Evolutionary conservation across 2,888 invertebrate species (phyloP).

Genomic region (Nomada fucata): DNA sequence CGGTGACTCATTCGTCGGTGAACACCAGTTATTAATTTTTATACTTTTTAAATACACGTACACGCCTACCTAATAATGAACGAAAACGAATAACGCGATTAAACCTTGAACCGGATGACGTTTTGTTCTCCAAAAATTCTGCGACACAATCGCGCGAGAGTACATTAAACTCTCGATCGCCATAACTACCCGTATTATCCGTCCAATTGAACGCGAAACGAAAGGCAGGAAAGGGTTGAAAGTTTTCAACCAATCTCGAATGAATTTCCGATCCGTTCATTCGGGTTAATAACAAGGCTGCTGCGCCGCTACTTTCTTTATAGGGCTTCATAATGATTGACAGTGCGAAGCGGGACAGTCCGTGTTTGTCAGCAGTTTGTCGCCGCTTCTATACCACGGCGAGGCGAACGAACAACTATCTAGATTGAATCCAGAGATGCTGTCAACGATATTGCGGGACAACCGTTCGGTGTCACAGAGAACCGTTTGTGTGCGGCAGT

Average conservation of each 20-base stretch:
- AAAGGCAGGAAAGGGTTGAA: no score
- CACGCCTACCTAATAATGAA: no score
- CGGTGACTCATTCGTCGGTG: no score
- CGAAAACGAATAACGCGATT: no score
- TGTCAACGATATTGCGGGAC: constrained; percentile 64
- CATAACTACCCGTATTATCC: no score
- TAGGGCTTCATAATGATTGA: constrained; percentile 50
- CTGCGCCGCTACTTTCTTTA: constrained; percentile 16
- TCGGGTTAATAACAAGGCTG: constrained; percentile 14
- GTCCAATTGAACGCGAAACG: no score
- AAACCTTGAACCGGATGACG: no score
- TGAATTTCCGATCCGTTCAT: not conserved
- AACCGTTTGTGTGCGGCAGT: constrained; percentile 54
- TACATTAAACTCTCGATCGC: no score
- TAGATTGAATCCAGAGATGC: constrained; percentile 68
- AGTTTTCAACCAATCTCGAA: not conserved
- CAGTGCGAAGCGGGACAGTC: constrained; percentile 31
- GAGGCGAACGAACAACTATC: constrained; percentile 44
- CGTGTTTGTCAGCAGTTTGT: constrained; percentile 58
- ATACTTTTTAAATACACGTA: no score
- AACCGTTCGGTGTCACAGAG: constrained; percentile 60
- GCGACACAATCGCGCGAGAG: no score
- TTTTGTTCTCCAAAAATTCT: no score
- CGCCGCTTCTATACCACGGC: constrained; percentile 30
- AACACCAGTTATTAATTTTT: no score